Percentiles rank a stretch among this genome's conserved stretches.
Evolutionary conservation across 2,888 invertebrate genomes (phyloP).

Genomic region (Melanargia galathea): DNA sequence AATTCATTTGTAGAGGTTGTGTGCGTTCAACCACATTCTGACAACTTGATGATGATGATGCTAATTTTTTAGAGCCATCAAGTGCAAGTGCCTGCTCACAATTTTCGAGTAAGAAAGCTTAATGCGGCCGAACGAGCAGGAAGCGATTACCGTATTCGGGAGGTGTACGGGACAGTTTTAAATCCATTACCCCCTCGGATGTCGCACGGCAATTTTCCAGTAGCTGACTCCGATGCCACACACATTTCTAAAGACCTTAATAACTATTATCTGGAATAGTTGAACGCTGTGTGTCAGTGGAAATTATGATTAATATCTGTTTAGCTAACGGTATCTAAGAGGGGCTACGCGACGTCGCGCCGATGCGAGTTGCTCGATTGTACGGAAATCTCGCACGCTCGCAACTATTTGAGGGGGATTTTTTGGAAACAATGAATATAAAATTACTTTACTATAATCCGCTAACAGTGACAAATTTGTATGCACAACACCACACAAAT

Average conservation of each 20-base stretch:
- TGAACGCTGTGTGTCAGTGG: constrained; percentile 73
- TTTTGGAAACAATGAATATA: too few species aligned
- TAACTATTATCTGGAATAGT: constrained; percentile 78
- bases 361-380: constrained; percentile 39
- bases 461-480: too few species aligned
- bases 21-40: constrained; percentile 20
- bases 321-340: constrained; percentile 71
- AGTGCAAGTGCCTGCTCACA: constrained; percentile 34
- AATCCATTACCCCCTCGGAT: constrained; percentile 75
- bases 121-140: constrained; percentile 52
- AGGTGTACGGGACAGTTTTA: constrained; percentile 73
- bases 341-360: constrained; percentile 39
- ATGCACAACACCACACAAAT: too few species aligned
- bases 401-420: constrained; percentile 28
- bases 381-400: constrained; percentile 49
- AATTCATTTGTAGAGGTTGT: constrained; percentile 2
- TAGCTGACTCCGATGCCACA: constrained; percentile 72
- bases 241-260: constrained; percentile 73
- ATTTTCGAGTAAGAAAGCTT: constrained; percentile 42
- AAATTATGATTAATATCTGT: constrained; percentile 82
- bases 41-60: constrained; percentile 42
- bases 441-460: too few species aligned
- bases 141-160: constrained; percentile 75
- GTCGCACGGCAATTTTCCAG: constrained; percentile 81
- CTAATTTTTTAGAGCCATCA: constrained; percentile 40